Base-by-base conservation (phyloP, 2,888 invertebrate species). In the Rhagophthalmus giganteus region DNA sequence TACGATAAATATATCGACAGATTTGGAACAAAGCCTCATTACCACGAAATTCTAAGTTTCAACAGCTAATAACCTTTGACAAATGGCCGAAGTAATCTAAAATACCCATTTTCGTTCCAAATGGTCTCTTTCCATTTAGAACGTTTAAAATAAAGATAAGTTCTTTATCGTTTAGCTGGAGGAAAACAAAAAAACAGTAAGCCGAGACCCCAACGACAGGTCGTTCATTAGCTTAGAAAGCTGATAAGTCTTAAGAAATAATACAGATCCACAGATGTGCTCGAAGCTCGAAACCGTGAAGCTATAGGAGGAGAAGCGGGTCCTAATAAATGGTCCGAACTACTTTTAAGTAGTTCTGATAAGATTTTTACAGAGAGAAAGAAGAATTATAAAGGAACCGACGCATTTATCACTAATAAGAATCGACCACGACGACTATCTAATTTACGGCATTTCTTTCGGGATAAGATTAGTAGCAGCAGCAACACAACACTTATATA, bases 161-260 rank as follows among this genome's bases (percentile, higher is more conserved):
- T 54, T 49, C 49, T 35, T 58, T 62, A 61, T 62, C 60, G 38
- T 38, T 32, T 34, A 20, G 31, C 40, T 48, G 50, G 51, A 47
- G 25, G 46, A 46, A 38, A 54, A 57, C 49, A 51, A 57, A 58
- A 38, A 58, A 47, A 56, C 53, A 54, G 61, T 59, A 54, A 57
- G 47, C 53, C 41, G 47, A 51, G 39, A 44, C 46, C 55, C 55
- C 55, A 62, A 63, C 54, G 59, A 60, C 58, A 60, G 60, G 55
- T 58, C 57, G 59, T 60, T 61, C 60, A 60, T 63, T 63, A 63
- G 60, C 45, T 48, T 45, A 45, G 52, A 47, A 41, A 27, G 54
- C 53, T 51, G 60, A 62, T 60, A 60, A 60, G 47, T 53, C 54
- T 39, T 31, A 26, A 47, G 54, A 55, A 58, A 58, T 56, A 58